Percentiles rank a stretch among this genome's conserved stretches.
Evolutionary conservation across 2,113 vertebrate species (phyloP).

Genomic region (Odontesthes bonariensis): DNA sequence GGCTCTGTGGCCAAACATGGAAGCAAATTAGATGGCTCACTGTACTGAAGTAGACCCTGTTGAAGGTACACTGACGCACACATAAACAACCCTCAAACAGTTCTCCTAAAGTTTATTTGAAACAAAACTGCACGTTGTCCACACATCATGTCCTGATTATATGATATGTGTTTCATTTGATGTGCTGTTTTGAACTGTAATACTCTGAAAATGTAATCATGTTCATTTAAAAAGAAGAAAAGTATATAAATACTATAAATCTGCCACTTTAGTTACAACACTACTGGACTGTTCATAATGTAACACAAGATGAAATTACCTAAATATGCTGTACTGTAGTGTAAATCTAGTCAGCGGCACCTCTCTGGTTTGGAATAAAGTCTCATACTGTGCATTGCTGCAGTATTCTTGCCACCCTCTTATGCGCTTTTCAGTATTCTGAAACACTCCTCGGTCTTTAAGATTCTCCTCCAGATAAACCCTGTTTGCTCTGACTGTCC

Average conservation of each 20-base stretch:
- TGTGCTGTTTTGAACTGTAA: too few species aligned
- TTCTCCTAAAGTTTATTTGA: slow-evolving; percentile 41
- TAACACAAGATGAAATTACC: neutral
- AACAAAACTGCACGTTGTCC: slow-evolving; percentile 16
- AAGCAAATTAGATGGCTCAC: slow-evolving; percentile 31
- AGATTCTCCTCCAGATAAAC: neutral
- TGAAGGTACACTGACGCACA: slow-evolving; percentile 21
- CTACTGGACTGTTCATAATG: neutral
- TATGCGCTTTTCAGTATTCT: too few species aligned
- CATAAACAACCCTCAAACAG: slow-evolving; percentile 7
- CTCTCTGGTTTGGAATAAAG: neutral
- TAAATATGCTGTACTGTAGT: neutral
- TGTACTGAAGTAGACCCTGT: neutral
- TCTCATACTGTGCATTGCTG: neutral
- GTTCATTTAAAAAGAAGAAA: too few species aligned
- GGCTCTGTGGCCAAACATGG: slow-evolving; percentile 31
- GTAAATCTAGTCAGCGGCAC: neutral
- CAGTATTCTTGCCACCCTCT: too few species aligned
- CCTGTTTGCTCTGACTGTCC: neutral
- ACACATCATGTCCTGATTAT: neutral
- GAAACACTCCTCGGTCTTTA: neutral
- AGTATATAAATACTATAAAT: too few species aligned
- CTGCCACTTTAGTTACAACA: neutral
- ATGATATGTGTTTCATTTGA: neutral
- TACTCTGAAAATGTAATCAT: too few species aligned